Base-by-base conservation (phyloP, 1,140 invertebrate species). In the Chironomus tepperi region DNA sequence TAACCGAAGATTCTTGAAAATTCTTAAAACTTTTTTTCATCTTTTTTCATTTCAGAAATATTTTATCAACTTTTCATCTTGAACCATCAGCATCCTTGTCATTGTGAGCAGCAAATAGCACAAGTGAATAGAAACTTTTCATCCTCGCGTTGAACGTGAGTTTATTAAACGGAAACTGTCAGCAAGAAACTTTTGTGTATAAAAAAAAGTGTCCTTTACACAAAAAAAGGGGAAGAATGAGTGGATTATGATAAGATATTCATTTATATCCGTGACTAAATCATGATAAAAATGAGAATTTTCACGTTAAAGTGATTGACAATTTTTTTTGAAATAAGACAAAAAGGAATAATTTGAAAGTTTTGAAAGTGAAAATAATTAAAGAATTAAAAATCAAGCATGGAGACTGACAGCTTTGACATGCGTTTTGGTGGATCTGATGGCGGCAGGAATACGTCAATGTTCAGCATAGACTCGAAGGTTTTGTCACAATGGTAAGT, bases 211-310 rank as follows among this genome's bases (percentile, higher is more conserved):
- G 47, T 57, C 47, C 47, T 57, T 57, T 57, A n/a, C 1, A 15
- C 15, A 57, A 57, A 57, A 57, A 57, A 57, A n/a, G 5, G n/a
- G 47, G n/a, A 15, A 12, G 12, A 57, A 57, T n/a, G 47, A 57
- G 47, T n/a, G n/a, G 47, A 57, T n/a, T n/a, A 57, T 57, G n/a
- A 57, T 47, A 47, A 47, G 15, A 47, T 57, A 57, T 57, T 57
- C 47, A 57, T 12, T 57, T 15, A 57, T 57, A n/a, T 57, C 47
- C 47, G 47, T 15, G 15, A n/a, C n/a, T n/a, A 57, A 57, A 57
- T 12, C 47, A 57, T 57, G 12, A 57, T 57, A 34, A 34, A 34
- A 34, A 34, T 34, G 24, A 34, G 5, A 2, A 34, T 34, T 34
- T 34, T 34, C 24, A 34, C 24, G 24, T 34, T 34, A 34, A 34